Conservation (phyloP, 2,888 invertebrate species). For the Mellilla xanthometata region DNA sequence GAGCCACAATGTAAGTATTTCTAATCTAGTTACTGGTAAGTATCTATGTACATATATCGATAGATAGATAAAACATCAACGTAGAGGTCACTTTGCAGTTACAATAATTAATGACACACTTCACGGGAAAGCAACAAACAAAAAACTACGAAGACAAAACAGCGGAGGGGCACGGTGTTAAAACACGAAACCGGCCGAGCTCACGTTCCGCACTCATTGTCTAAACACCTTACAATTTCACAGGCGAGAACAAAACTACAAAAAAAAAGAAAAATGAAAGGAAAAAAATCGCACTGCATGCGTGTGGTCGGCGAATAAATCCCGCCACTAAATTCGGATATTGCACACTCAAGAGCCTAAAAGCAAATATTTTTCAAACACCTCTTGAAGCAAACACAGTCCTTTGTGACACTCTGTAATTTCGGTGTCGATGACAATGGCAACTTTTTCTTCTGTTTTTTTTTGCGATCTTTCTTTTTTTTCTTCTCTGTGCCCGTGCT, state of each 20-base stretch:
- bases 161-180: slow-evolving; percentile 56
- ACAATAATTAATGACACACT: background rate
- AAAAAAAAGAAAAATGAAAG: slow-evolving; percentile 34
- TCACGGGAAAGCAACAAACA: slow-evolving; percentile 17
- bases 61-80: too few relatives aligned
- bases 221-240: slow-evolving; percentile 79
- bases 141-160: slow-evolving; percentile 29
- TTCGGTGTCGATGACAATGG: slow-evolving; percentile 74
- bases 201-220: slow-evolving; percentile 75
- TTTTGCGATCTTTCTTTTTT: slow-evolving; percentile 1
- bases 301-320: slow-evolving; percentile 41
- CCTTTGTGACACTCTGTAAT: slow-evolving; percentile 71
- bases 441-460: slow-evolving; percentile 18
- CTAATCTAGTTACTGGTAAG: too few relatives aligned
- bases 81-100: background rate
- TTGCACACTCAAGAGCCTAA: slow-evolving; percentile 63
- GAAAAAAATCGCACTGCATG: slow-evolving; percentile 30
- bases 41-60: too few relatives aligned
- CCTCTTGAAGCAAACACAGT: slow-evolving; percentile 61
- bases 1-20: too few relatives aligned
- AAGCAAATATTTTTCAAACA: slow-evolving; percentile 81
- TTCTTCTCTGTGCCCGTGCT: slow-evolving; percentile 33
- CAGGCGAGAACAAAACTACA: slow-evolving; percentile 39
- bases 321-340: slow-evolving; percentile 37
- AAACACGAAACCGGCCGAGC: slow-evolving; percentile 66